Conservation (phyloP, 2,888 invertebrate genomes). For the Julus scandinavius region DNA sequence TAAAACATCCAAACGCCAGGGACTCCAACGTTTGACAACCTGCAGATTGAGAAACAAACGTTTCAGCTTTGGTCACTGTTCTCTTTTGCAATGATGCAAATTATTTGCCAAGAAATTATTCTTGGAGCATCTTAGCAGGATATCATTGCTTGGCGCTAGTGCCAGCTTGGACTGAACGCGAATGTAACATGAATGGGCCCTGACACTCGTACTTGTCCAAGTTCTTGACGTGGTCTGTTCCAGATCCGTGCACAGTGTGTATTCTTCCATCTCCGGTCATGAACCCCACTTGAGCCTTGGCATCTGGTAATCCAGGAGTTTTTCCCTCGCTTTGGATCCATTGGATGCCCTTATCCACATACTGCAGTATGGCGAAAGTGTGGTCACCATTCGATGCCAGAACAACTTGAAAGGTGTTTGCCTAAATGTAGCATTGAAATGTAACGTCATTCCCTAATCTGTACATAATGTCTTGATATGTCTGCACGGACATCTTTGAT, state of each 20-base stretch:
- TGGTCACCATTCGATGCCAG: constrained; percentile 80
- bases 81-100: not conserved
- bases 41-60: constrained; percentile 66
- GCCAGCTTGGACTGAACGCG: not conserved
- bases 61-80: not conserved
- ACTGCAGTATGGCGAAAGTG: constrained; percentile 86
- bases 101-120: not conserved
- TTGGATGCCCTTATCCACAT: constrained; percentile 87
- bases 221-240: constrained; percentile 86
- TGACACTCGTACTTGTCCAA: constrained; percentile 71
- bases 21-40: constrained; percentile 85
- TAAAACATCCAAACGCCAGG: constrained; percentile 89
- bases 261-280: constrained; percentile 83
- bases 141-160: not conserved
- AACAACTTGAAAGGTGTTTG: constrained; percentile 88
- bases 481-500: no score
- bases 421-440: constrained; percentile 64
- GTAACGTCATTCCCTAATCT: not conserved
- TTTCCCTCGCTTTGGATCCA: constrained; percentile 88
- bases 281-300: constrained; percentile 93
- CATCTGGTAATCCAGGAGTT: constrained; percentile 80
- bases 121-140: not conserved
- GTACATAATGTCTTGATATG: no score
- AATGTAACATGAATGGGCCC: not conserved
- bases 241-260: constrained; percentile 84